Evolutionary conservation across 2,888 invertebrate genomes (phyloP).

Genomic region (Acrobasis repandana): DNA sequence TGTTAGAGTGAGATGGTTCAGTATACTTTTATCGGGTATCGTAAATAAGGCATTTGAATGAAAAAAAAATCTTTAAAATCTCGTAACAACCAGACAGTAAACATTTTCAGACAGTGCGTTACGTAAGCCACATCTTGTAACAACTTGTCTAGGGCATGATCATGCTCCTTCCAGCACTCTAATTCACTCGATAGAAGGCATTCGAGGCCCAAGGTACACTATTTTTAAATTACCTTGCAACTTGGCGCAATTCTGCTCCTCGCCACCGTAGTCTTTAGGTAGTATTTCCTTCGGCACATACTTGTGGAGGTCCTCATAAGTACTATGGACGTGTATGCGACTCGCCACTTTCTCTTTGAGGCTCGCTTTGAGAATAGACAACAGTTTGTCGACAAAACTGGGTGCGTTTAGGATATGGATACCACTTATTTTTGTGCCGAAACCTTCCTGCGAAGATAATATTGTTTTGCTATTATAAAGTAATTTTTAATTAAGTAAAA

Average conservation of each 20-base stretch:
- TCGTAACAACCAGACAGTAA: too few species aligned
- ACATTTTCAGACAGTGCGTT: too few species aligned
- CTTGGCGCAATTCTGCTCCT: constrained; percentile 51
- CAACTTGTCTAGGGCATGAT: too few species aligned
- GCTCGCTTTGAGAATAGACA: constrained; percentile 65
- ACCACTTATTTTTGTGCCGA: constrained; percentile 72
- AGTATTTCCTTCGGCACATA: constrained; percentile 67
- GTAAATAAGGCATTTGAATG: too few species aligned
- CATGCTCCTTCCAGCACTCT: too few species aligned
- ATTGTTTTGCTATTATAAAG: too few species aligned
- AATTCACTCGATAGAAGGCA: too few species aligned
- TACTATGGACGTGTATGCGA: constrained; percentile 63
- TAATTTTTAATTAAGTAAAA: too few species aligned
- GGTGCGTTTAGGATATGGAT: constrained; percentile 73
- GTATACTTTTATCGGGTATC: too few species aligned
- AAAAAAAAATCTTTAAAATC: too few species aligned
- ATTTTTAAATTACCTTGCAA: constrained; percentile 51
- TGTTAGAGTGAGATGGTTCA: too few species aligned
- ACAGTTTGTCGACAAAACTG: constrained; percentile 61
- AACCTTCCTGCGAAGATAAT: constrained; percentile 60
- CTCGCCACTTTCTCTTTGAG: constrained; percentile 67
- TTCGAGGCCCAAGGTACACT: neutral
- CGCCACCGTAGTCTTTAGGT: constrained; percentile 68
- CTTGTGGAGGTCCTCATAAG: constrained; percentile 63
- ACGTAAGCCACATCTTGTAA: too few species aligned